Base-by-base conservation (phyloP, 1,140 invertebrate genomes). In the Procambarus virginalis region DNA sequence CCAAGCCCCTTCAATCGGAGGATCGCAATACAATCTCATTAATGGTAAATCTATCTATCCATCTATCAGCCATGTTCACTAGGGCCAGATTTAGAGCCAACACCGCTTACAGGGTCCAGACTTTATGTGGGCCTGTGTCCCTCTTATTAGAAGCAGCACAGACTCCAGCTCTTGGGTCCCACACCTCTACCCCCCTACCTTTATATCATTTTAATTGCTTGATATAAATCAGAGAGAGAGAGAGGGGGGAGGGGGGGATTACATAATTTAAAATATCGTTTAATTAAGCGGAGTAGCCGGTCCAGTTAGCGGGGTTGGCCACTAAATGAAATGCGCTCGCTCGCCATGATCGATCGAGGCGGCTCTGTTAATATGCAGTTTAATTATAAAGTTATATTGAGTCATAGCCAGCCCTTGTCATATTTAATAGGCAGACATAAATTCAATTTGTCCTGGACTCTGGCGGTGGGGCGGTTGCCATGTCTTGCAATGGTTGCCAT, bases 361-460 rank as follows among this genome's bases (percentile, higher is more conserved):
- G 83, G 68, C 78, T 83, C 84, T 91, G 84, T 86, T 91, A 91
- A 91, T 91, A 91, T 91, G 79, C 90, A 91, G 90, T 91, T 91
- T 91, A 91, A 91, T 91, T 91, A 86, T 91, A 91, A 86, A 91
- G 90, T 91, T 91, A 91, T 86, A 91, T 91, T 91, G 84, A 91
- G 84, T 86, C 84, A 91, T 91, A 86, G 90, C 84, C 84, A 86
- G 84, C 79, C 84, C 84, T 91, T 86, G 90, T 91, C 90, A 91
- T 86, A 91, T 86, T 91, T 91, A 91, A 91, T 91, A 91, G 90
- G 90, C 90, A 86, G 90, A 86, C 90, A 91, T 86, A 86, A 86
- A 91, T 91, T 91, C 84, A 91, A 91, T 91, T 86, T 91, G 90
- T 91, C 84, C 84, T 86, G 90, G 64, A 49, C 34, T 34, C 34